These are phyloP conservation scores for Eristalinus sepulchralis DNA, from an alignment of 2,888 invertebrate genomes.

Conservation along the genomic window DNA sequence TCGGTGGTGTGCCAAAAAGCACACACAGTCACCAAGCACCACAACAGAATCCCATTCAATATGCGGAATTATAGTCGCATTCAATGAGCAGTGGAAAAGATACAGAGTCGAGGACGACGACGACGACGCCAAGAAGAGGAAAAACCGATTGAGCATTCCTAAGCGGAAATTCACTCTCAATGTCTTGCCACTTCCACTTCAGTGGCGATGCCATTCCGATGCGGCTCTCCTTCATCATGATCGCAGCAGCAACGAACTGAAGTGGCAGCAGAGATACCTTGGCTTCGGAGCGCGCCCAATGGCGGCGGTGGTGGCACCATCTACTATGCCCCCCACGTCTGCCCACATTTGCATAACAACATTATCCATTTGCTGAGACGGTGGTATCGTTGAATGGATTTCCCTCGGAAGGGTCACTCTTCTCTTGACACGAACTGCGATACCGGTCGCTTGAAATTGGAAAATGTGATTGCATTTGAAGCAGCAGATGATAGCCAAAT, in stretches of 20 bases:
- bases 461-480: conserved; percentile 5
- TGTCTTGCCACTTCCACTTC: conserved; percentile 53
- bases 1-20: background rate
- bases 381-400: conserved; percentile 15
- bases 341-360: conserved; percentile 61
- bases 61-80: conserved; percentile 46
- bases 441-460: background rate
- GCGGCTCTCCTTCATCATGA: conserved; percentile 47
- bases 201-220: conserved; percentile 63
- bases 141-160: conserved; percentile 66
- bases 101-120: background rate
- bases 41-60: conserved; percentile 33
- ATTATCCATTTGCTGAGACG: conserved; percentile 54
- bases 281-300: background rate
- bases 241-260: conserved; percentile 48
- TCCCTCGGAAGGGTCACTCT: background rate
- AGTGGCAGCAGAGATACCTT: conserved; percentile 37
- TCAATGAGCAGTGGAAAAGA: conserved; percentile 7
- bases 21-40: conserved; percentile 36
- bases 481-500: conserved; percentile 3
- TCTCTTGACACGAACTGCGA: background rate
- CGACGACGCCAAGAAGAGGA: background rate
- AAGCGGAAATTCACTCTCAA: conserved; percentile 66
- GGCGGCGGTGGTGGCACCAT: conserved; percentile 4
- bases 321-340: conserved; percentile 5